phyloP scores from a whole-genome alignment of 2,113 vertebrate genomes.

The Sinocyclocheilus anshuiensis region DNA sequence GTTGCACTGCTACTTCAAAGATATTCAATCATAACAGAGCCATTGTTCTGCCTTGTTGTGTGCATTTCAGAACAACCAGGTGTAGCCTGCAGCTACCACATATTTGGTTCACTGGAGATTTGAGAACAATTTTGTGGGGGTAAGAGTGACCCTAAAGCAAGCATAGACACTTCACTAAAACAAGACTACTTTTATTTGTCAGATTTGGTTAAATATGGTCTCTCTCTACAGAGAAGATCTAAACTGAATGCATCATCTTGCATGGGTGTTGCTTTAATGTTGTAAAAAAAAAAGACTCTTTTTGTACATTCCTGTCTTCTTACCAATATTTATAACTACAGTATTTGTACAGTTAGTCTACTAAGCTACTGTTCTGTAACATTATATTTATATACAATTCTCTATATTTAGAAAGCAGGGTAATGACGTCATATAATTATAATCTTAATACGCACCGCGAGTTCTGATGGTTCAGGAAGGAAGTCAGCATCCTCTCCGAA shows the following conservation, averaged over 20 bases:
- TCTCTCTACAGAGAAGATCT: neutral
- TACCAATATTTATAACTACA: neutral
- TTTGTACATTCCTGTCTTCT: neutral
- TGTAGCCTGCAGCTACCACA: neutral
- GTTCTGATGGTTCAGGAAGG: slow-evolving; percentile 90
- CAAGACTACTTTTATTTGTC: neutral
- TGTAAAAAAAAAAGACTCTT: neutral
- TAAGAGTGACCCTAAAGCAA: neutral
- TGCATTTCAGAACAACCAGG: neutral
- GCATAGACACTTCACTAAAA: slow-evolving; percentile 9
- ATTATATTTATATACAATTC: neutral
- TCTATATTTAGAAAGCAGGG: neutral
- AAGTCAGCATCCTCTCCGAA: slow-evolving; percentile 98
- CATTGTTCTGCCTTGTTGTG: neutral
- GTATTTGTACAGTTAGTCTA: neutral
- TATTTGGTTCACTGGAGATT: neutral
- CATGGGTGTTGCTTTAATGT: neutral
- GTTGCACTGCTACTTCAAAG: slow-evolving; percentile 38
- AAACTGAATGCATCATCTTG: neutral
- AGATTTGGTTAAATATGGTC: neutral
- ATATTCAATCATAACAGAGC: neutral
- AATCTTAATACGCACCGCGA: slow-evolving; percentile 82
- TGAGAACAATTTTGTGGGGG: neutral
- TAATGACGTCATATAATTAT: neutral
- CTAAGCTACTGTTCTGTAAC: neutral